A percentile compares a stretch with the other conserved stretches of the same genome.
Evolutionary conservation across 2,888 invertebrate genomes (phyloP).

Genomic region (Schizaphis graminum): DNA sequence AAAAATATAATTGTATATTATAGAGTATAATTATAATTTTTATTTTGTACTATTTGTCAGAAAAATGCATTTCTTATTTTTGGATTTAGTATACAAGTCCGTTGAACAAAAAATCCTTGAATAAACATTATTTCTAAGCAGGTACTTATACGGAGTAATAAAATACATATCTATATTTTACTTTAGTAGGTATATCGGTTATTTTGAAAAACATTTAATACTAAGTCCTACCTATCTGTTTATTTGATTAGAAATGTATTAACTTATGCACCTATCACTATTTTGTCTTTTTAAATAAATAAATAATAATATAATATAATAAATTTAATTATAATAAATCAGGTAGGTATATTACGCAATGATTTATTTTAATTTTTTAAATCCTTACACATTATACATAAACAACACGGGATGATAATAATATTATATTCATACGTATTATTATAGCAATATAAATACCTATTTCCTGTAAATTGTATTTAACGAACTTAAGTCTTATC

Average conservation of each 20-base stretch:
- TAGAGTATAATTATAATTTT: not conserved
- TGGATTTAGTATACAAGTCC: not conserved
- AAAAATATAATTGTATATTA: too few relatives aligned
- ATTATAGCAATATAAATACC: not conserved
- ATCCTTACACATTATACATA: not conserved
- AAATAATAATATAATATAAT: not conserved
- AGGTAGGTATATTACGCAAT: not conserved
- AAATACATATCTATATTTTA: not conserved
- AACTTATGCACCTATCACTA: not conserved
- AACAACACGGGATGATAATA: not conserved
- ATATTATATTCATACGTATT: too few relatives aligned
- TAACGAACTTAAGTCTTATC: not conserved
- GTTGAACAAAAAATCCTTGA: not conserved
- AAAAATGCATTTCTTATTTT: not conserved
- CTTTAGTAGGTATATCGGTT: too few relatives aligned
- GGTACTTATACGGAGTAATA: not conserved
- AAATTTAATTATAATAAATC: not conserved
- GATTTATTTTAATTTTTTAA: not conserved
- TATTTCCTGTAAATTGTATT: not conserved
- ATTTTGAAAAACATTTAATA: not conserved
- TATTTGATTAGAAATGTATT: not conserved
- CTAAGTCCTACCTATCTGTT: not conserved
- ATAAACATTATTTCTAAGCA: not conserved
- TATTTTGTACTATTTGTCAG: not conserved
- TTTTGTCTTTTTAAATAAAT: not conserved